A percentile compares a stretch with the other conserved stretches of the same genome.
These are phyloP conservation scores for Malacoctenus gilli DNA, from an alignment of 2,797 vertebrate genomes.

Conservation along the genomic window DNA sequence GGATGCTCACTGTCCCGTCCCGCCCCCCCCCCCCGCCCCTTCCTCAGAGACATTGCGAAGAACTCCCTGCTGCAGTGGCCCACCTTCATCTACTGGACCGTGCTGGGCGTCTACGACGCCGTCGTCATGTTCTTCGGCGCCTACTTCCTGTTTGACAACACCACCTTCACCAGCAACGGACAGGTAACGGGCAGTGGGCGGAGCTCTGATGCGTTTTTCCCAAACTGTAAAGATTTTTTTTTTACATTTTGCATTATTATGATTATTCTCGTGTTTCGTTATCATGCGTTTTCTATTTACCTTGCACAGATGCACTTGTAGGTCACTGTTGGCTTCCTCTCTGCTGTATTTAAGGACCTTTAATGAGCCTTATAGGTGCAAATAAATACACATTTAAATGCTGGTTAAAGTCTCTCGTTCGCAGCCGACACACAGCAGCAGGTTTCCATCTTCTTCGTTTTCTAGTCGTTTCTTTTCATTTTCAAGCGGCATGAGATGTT, in stretches of 20 bases:
- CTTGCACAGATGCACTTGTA: too few relatives aligned
- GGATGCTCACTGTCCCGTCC: too few relatives aligned
- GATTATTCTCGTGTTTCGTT: too few relatives aligned
- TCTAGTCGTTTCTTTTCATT: constrained; percentile 74
- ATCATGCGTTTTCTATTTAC: too few relatives aligned
- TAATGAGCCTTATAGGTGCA: background rate
- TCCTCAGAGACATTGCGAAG: constrained; percentile 91
- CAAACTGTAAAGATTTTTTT: too few relatives aligned
- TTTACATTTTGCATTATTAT: too few relatives aligned
- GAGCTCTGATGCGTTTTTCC: too few relatives aligned
- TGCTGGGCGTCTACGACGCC: constrained; percentile 92
- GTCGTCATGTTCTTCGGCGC: constrained; percentile 97
- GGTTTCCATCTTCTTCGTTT: constrained; percentile 74
- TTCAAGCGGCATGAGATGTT: constrained; percentile 63
- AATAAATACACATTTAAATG: background rate
- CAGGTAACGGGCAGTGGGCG: constrained; percentile 69
- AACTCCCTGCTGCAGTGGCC: constrained; percentile 92
- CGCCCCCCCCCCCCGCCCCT: too few relatives aligned
- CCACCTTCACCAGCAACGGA: constrained; percentile 92
- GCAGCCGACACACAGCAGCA: constrained; percentile 65
- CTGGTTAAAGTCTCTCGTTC: constrained; percentile 60
- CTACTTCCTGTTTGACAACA: constrained; percentile 96
- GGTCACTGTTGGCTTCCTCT: background rate
- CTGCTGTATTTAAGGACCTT: too few relatives aligned
- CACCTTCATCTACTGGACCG: constrained; percentile 94